A percentile compares a stretch with the other conserved stretches of the same genome.
phyloP scores from a whole-genome alignment of 2,888 invertebrate genomes.

The Ceratothoa steindachneri region DNA sequence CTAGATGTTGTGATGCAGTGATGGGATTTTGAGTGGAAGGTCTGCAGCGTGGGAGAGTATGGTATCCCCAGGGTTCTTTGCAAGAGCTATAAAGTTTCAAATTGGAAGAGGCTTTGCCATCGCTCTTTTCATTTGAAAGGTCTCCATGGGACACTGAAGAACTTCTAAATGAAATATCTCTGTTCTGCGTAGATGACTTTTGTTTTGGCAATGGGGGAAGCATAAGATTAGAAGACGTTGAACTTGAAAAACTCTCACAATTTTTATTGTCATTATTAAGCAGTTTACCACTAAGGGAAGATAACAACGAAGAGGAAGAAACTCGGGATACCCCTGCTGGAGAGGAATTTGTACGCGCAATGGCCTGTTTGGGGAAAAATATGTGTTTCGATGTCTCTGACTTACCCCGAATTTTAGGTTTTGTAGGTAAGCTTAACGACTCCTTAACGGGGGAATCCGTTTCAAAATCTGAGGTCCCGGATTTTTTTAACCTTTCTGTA shows the following conservation, averaged over 20 bases:
- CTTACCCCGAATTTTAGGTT: background rate
- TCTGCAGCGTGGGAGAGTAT: constrained; percentile 34
- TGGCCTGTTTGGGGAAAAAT: background rate
- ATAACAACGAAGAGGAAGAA: background rate
- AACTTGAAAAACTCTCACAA: constrained; percentile 20
- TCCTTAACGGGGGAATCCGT: background rate
- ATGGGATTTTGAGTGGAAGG: constrained; percentile 9
- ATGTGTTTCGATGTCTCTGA: background rate
- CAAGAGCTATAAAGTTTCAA: constrained; percentile 27
- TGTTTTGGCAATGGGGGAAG: constrained; percentile 23
- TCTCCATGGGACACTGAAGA: constrained; percentile 85
- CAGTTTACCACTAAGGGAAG: background rate
- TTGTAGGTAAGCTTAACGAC: background rate
- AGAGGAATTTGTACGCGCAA: background rate
- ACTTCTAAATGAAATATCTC: constrained; percentile 71
- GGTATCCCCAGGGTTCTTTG: constrained; percentile 30
- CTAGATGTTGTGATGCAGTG: background rate
- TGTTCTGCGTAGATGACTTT: constrained; percentile 48
- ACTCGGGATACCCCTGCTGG: background rate
- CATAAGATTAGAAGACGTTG: constrained; percentile 21
- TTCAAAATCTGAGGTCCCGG: constrained; percentile 50
- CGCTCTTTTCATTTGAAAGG: constrained; percentile 60
- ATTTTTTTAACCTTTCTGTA: constrained; percentile 71
- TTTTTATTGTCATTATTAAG: background rate
- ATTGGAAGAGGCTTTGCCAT: constrained; percentile 37